A percentile compares a stretch with the other conserved stretches of the same genome.
These are phyloP conservation scores for Thermophis baileyi DNA, from an alignment of 2,113 vertebrate species.

Conservation along the genomic window DNA sequence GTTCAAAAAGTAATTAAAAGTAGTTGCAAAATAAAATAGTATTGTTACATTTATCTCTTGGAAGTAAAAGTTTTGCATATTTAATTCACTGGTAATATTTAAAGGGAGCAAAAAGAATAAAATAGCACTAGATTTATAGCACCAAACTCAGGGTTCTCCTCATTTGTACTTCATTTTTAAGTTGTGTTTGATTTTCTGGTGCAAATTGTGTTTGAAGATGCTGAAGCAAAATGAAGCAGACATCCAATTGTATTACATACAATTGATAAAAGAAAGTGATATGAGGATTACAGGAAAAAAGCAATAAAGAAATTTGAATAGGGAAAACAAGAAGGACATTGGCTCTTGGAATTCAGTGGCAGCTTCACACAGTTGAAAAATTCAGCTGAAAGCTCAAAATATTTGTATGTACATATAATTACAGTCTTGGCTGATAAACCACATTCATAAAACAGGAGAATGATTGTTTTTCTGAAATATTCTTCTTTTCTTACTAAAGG, in stretches of 20 bases:
- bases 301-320: neutral
- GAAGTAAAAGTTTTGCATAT: neutral
- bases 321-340: too few relatives aligned
- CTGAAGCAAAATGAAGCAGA: neutral
- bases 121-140: neutral
- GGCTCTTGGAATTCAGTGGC: neutral
- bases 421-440: neutral
- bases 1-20: neutral
- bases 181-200: neutral
- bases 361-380: neutral
- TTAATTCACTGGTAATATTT: neutral
- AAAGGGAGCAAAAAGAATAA: neutral
- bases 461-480: conserved; percentile 32
- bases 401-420: too few relatives aligned
- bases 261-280: neutral
- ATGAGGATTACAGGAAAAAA: neutral
- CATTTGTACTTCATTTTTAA: neutral
- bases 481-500: conserved; percentile 57
- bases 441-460: neutral
- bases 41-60: neutral
- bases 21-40: neutral
- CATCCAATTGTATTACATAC: neutral
- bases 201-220: neutral
- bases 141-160: neutral
- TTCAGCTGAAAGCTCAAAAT: neutral